These are phyloP conservation scores for Chiridota heheva DNA, from an alignment of 35 echinoderm and acorn worm species.

Conservation along the genomic window DNA sequence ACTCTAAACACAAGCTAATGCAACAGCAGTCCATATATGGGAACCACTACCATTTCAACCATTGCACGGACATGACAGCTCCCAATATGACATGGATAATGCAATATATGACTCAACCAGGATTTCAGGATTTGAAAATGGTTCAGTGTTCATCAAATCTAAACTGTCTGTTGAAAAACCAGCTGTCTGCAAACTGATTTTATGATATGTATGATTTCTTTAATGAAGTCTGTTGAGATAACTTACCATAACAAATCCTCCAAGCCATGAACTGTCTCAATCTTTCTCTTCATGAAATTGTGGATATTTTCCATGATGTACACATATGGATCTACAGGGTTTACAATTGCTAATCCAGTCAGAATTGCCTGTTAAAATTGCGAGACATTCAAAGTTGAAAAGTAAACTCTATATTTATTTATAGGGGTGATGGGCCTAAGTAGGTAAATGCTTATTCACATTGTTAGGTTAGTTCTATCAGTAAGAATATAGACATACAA, in stretches of 20 bases:
- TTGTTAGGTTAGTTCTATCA: neutral
- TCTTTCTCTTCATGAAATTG: conserved; percentile 69
- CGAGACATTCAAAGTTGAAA: neutral
- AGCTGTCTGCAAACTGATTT: no score
- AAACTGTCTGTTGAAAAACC: no score
- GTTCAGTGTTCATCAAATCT: no score
- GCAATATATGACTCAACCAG: no score
- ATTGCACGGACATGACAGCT: no score
- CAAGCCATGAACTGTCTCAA: conserved; percentile 74
- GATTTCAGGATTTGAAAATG: no score
- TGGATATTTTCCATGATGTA: conserved; percentile 76
- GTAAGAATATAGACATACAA: neutral
- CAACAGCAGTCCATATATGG: no score
- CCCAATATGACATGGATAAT: no score
- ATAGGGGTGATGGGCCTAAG: neutral
- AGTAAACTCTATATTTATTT: neutral
- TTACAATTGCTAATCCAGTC: conserved; percentile 80
- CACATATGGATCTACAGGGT: conserved; percentile 77
- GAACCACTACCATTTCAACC: no score
- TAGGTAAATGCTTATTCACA: neutral
- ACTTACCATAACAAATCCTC: conserved; percentile 88
- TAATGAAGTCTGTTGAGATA: no score
- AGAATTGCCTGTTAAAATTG: conserved; percentile 70
- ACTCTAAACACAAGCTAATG: no score
- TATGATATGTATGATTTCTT: no score